These are phyloP conservation scores for Axis porcinus DNA, from an alignment of 2,113 vertebrate species.

Conservation along the genomic window DNA sequence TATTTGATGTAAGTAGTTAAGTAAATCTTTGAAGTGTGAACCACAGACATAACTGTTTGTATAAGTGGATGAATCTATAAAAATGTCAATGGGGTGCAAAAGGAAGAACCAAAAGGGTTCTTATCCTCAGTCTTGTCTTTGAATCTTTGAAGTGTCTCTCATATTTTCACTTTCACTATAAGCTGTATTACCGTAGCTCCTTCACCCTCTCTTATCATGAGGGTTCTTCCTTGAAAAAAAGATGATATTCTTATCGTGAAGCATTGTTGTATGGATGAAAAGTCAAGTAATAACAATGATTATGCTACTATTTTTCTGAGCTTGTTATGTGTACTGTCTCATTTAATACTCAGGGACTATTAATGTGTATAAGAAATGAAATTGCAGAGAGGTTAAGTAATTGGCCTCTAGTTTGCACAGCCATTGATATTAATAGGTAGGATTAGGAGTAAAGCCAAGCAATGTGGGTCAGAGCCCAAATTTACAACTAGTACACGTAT, in stretches of 20 bases:
- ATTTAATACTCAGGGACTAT: background rate
- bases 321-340: background rate
- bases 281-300: background rate
- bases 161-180: background rate
- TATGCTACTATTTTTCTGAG: background rate
- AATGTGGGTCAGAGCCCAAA: background rate
- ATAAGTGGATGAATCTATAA: background rate
- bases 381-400: background rate
- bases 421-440: background rate
- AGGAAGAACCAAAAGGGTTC: background rate
- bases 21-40: background rate
- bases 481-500: background rate
- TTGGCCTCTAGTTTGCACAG: background rate
- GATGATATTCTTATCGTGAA: background rate
- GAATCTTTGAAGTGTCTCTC: background rate
- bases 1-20: background rate
- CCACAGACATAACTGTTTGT: background rate
- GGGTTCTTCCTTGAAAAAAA: background rate
- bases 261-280: background rate
- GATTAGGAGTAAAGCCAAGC: background rate
- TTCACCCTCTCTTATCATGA: background rate
- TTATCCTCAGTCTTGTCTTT: background rate
- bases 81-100: background rate
- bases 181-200: background rate
- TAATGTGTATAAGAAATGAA: background rate